Evolutionary conservation across 2,888 invertebrate species (phyloP).

Genomic region (Taphrorychus bicolor): DNA sequence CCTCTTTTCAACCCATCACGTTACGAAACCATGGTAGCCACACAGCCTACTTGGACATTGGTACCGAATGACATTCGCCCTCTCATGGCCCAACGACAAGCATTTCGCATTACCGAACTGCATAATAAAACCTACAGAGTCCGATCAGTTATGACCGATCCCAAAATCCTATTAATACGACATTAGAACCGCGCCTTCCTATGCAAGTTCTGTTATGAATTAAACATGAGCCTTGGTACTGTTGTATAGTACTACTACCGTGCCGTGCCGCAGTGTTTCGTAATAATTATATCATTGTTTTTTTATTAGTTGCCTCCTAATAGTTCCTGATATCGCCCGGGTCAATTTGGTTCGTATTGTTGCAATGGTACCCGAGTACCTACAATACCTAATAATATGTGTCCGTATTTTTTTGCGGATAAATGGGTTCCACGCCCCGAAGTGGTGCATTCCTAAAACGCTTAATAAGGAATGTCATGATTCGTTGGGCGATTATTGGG

Average conservation of each 20-base stretch:
- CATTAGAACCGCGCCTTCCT: constrained; percentile 28
- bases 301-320: not conserved
- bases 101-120: constrained; percentile 22
- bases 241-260: constrained; percentile 17
- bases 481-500: not conserved
- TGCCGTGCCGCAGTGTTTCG: constrained; percentile 1
- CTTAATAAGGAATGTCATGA: not conserved
- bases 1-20: too few species aligned
- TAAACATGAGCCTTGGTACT: constrained; percentile 29
- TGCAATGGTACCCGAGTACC: not conserved
- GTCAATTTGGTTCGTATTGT: not conserved
- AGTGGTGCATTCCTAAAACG: not conserved
- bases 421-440: not conserved
- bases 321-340: not conserved
- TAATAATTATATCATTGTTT: constrained; percentile 18
- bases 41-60: too few species aligned
- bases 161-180: constrained; percentile 33
- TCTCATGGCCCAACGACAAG: not conserved
- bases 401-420: not conserved
- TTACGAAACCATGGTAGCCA: too few species aligned
- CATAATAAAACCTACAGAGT: constrained; percentile 4
- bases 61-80: not conserved
- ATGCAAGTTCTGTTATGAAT: constrained; percentile 36
- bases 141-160: constrained; percentile 28
- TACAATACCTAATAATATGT: too few species aligned